Evolutionary conservation across 2,797 vertebrate genomes (phyloP), one percentile per base, ranked within the genome.

Genomic region (Xenops minutus): DNA sequence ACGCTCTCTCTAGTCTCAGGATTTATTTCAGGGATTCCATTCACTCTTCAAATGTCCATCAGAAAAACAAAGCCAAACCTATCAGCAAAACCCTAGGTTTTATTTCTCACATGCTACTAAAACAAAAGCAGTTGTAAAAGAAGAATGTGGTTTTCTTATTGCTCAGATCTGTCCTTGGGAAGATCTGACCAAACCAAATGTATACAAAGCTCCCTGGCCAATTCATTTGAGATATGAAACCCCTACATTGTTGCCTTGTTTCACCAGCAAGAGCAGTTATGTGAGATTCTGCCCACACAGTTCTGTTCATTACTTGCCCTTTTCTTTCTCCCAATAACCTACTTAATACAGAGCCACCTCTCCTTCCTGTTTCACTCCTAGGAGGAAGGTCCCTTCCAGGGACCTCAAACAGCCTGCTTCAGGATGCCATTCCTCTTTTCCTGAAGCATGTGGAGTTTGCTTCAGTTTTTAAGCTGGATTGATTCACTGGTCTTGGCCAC

Each of bases 251-350:
- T 20, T 46, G 39, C n/a, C 41, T 5, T 20, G 22, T 30, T 48
- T n/a, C 39, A 54, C 24, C 72, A 85, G 46, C 37, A 76, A 19
- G 46, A 72, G 52, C 3, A 30, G 4, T 7, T 23, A 26, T 66
- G 3, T 0, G 5, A 92, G 63, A n/a, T 56, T 41, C 62, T 24
- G 11, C 2, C 4, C 36, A 64, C 64, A 23, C 0, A 0, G 14
- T 55, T 37, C 41, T 9, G 5, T 10, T 61, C 49, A 21, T 3
- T 29, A 37, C 52, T 7, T 23, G 17, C 9, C 48, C 18, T 44
- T 29, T 34, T 37, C 56, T 26, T 74, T 67, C 49, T 43, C 54
- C 54, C 2, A 1, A 2, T 18, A 41, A 41, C 20, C 52, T 30
- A 10, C 14, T n/a, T 39, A 36, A 56, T 1, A 37, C 18, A 69